Percentiles rank a stretch among this genome's conserved stretches.
Evolutionary conservation across 2,888 invertebrate species (phyloP).

Genomic region (Pseudococcus longispinus): DNA sequence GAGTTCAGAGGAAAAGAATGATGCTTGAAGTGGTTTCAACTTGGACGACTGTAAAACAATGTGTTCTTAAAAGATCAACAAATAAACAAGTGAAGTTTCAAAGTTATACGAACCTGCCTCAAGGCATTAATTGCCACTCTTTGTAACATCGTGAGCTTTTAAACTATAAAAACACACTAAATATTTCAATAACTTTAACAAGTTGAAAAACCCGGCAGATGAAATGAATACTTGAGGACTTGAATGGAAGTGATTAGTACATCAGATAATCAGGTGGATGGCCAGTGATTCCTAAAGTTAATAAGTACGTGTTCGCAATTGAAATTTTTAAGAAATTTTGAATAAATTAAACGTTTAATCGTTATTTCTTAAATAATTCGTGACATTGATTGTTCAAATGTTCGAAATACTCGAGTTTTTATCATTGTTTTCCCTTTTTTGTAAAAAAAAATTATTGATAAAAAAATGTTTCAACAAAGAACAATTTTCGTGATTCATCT

Average conservation of each 20-base stretch:
- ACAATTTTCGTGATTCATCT: neutral
- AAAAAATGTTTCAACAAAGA: neutral
- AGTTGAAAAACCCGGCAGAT: neutral
- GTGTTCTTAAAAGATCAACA: neutral
- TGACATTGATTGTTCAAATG: neutral
- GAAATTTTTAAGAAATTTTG: neutral
- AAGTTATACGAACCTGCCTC: neutral
- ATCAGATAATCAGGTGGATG: neutral
- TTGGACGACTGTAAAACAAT: neutral
- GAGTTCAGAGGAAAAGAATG: neutral
- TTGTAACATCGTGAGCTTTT: neutral
- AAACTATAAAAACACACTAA: neutral
- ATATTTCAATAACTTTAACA: neutral
- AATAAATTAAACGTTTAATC: neutral
- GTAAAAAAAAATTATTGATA: neutral
- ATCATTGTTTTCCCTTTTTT: neutral
- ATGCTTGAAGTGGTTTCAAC: neutral
- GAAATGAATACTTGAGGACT: neutral
- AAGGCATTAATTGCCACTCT: neutral
- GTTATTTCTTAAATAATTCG: neutral
- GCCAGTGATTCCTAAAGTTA: neutral
- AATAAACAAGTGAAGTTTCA: neutral
- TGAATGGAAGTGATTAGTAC: neutral
- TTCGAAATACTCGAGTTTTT: too few relatives aligned
- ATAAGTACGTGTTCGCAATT: neutral